Conservation (phyloP, 2,797 vertebrate species). For the Lepilemur septentrionalis region DNA sequence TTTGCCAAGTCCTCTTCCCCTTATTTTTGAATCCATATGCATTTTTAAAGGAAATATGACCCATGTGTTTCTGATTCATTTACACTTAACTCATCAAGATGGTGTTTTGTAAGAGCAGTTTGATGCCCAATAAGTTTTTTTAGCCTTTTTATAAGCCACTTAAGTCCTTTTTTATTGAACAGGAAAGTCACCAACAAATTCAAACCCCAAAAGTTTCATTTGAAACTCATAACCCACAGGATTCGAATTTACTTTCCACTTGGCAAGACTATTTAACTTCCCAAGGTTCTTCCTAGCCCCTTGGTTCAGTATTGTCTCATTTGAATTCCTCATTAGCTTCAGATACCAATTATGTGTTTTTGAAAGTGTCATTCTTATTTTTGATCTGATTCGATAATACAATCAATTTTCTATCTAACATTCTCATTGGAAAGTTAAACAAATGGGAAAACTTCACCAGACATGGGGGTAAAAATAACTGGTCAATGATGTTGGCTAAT, state of each 20-base stretch:
- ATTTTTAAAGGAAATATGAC: constrained; percentile 74
- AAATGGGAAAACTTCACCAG: constrained; percentile 30
- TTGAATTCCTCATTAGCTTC: constrained; percentile 61
- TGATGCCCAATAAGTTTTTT: constrained; percentile 75
- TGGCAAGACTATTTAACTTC: constrained; percentile 56
- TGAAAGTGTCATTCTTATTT: constrained; percentile 43
- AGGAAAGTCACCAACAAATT: constrained; percentile 78
- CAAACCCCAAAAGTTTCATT: constrained; percentile 76
- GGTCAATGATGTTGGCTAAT: constrained; percentile 33
- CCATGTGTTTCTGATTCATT: constrained; percentile 81
- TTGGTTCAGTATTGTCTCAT: constrained; percentile 35
- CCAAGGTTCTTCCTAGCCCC: constrained; percentile 50
- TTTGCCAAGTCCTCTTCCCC: constrained; percentile 68
- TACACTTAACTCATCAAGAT: constrained; percentile 78
- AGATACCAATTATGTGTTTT: constrained; percentile 55
- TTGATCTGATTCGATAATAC: constrained; percentile 44
- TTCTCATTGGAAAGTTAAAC: constrained; percentile 51
- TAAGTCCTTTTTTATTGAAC: constrained; percentile 78
- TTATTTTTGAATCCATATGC: constrained; percentile 76
- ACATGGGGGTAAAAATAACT: neutral
- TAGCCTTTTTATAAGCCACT: constrained; percentile 72
- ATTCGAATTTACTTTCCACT: constrained; percentile 70
- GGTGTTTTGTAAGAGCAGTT: constrained; percentile 75
- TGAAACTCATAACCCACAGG: constrained; percentile 67
- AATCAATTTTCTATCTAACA: constrained; percentile 15